Evolutionary conservation across 1,140 invertebrate species (phyloP), one percentile per base, ranked within the genome.

Genomic region (Bombus sylvicola): DNA sequence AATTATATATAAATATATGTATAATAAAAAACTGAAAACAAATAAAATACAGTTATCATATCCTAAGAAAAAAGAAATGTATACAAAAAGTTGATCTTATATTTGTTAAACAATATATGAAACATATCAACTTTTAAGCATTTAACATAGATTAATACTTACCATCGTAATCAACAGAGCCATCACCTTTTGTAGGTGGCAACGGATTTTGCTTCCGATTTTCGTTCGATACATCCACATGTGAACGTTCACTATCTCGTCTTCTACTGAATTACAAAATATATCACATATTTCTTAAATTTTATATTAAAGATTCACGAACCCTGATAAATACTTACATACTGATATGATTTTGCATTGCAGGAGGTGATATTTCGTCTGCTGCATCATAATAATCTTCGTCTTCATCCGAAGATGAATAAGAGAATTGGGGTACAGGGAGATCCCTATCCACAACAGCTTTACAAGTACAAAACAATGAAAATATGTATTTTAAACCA

Each of bases 321-420:
- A 57, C 8, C 13, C 57, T 22, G 2, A 57, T 84, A 74, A 68
- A 89, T 92, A 79, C 87, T 87, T 85, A 79, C 87, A 86, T 76
- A 80, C 74, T 43, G 68, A 91, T 75, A 77, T 90, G 84, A 82
- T 87, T 91, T 83, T 92, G 92, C 6, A 77, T 66, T 47, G 90
- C 71, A 43, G 94, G 91, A 81, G 95, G 92, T 87, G 96, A 96
- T 22, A 97, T 97, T 88, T 97, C 97, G 90, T 99, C 98, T 88
- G 98, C 97, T 15, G 98, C 98, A 96, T 99, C 98, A 94, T 97
- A 99, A 95, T 98, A 99, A 94, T 99, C 98, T 88, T 99, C 98
- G 92, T 99, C 99, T 91, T 99, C 99, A 94, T 99, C 99, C 62
- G 98, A 99, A 92, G 98, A 99, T 0, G 98, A 99, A 95, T 99